phyloP scores from a whole-genome alignment of 2,797 vertebrate genomes.

The Sebastes variabilis region DNA sequence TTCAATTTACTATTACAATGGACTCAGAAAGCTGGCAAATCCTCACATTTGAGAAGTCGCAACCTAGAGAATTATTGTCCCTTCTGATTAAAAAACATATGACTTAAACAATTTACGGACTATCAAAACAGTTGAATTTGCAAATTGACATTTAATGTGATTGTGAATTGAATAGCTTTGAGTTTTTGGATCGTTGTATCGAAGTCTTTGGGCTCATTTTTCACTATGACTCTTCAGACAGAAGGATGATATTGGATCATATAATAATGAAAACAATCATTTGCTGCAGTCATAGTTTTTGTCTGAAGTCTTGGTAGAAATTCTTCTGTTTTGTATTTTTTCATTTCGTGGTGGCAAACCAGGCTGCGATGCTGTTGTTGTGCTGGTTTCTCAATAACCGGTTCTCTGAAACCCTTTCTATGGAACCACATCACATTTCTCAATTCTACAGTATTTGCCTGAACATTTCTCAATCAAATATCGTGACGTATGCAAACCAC shows the following conservation, averaged over 20 bases:
- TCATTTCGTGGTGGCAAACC: background rate
- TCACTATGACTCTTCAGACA: background rate
- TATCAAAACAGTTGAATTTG: background rate
- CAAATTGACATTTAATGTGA: background rate
- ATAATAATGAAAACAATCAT: background rate
- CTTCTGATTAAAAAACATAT: background rate
- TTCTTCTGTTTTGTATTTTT: background rate
- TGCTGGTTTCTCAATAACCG: constrained; percentile 48
- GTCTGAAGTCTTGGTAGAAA: background rate
- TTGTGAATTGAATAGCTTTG: background rate
- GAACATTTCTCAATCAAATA: constrained; percentile 58
- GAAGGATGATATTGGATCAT: background rate
- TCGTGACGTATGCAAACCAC: constrained; percentile 46
- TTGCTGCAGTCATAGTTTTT: background rate
- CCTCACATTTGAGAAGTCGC: background rate
- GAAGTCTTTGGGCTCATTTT: background rate
- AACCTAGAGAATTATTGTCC: background rate
- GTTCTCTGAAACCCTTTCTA: constrained; percentile 32
- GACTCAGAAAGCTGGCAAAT: background rate
- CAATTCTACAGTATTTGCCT: constrained; percentile 32
- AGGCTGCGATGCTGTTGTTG: constrained; percentile 12
- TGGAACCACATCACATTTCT: constrained; percentile 20
- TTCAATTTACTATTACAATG: background rate
- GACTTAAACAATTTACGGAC: background rate
- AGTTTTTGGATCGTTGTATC: background rate